phyloP scores from a whole-genome alignment of 2,113 vertebrate species.

The Barnardius zonarius region DNA sequence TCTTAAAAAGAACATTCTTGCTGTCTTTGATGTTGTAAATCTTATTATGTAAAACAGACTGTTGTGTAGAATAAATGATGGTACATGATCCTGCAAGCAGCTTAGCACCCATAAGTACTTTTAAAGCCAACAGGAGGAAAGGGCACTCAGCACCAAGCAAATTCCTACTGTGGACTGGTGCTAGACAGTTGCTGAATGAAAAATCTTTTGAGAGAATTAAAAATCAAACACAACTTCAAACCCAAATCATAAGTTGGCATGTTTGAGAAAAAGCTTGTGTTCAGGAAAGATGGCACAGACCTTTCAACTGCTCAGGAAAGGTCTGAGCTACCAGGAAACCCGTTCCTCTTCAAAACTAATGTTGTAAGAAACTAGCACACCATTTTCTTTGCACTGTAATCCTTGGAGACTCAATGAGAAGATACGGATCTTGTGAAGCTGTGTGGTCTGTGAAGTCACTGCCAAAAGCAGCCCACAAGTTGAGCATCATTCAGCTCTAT shows the following conservation, averaged over 20 bases:
- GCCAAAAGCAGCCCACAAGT: not conserved
- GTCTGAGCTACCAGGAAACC: not conserved
- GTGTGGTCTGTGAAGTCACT: not conserved
- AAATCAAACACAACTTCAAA: not conserved
- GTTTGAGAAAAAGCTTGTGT: not conserved
- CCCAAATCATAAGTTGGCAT: not conserved
- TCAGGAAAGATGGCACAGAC: not conserved
- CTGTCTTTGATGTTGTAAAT: slow-evolving; percentile 56
- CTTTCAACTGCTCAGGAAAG: not conserved
- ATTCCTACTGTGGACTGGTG: not conserved
- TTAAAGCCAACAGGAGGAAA: slow-evolving; percentile 21
- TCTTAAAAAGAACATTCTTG: slow-evolving; percentile 30
- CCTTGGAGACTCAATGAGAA: not conserved
- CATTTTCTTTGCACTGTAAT: not conserved
- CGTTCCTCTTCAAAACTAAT: not conserved
- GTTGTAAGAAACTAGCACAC: not conserved
- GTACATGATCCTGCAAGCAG: slow-evolving; percentile 34
- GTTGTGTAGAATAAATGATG: slow-evolving; percentile 55
- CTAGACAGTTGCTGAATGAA: not conserved
- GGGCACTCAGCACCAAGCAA: not conserved
- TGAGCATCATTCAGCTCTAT: not conserved
- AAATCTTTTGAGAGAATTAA: not conserved
- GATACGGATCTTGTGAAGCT: not conserved
- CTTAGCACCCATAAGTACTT: not conserved
- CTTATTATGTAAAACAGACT: slow-evolving; percentile 50